Evolutionary conservation across 64 coral and sea anemone species (phyloP).

Genomic region (Montipora sp.): DNA sequence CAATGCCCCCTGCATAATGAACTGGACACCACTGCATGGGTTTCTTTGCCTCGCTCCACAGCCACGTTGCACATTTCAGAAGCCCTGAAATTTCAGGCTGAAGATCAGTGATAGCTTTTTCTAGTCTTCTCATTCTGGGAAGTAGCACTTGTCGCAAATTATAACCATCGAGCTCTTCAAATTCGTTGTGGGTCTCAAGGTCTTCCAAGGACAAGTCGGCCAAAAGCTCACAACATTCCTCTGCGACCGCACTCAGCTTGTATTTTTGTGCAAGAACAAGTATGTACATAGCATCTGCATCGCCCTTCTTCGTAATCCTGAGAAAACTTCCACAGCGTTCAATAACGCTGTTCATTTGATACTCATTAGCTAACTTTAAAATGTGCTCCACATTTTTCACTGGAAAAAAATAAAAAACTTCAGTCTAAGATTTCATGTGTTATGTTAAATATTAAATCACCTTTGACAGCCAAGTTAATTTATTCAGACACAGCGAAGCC

Average conservation of each 20-base stretch:
- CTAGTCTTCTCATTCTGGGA: neutral
- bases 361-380: constrained; percentile 21
- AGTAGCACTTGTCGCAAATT: neutral
- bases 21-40: neutral
- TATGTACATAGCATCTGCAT: neutral
- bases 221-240: neutral
- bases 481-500: too few relatives aligned
- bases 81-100: neutral
- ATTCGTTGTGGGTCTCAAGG: neutral
- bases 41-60: neutral
- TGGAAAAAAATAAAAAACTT: neutral
- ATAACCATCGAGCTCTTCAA: neutral
- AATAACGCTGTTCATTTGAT: neutral
- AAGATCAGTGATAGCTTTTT: neutral
- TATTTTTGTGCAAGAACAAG: constrained; percentile 7
- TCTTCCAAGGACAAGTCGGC: neutral
- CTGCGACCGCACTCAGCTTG: neutral
- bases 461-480: too few relatives aligned
- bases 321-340: neutral
- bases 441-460: too few relatives aligned
- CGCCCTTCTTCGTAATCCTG: neutral
- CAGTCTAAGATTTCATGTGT: too few relatives aligned
- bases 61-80: neutral
- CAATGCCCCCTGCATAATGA: neutral
- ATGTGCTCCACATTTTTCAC: constrained; percentile 3